Base-by-base conservation (phyloP, 2,797 vertebrate species). In the Gobio occitaniae region DNA sequence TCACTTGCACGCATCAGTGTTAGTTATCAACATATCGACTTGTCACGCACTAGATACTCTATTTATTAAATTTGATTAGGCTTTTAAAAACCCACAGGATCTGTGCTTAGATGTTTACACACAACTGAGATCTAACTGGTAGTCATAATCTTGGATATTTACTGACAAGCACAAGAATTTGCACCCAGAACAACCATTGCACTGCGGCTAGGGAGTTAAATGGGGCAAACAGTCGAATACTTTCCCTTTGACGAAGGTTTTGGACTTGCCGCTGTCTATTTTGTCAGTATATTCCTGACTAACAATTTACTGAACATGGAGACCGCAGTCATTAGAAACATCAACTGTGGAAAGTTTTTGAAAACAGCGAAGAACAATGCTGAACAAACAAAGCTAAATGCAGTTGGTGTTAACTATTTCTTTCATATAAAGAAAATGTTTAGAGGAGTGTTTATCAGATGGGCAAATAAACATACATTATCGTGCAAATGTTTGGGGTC, bases 221-320 rank as follows among this genome's bases (percentile, higher is more conserved):
- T 32, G 54, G 78, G 74, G 66, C 59, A 83, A 78, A 80, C 54
- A 36, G 82, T 68, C 32, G 84, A 89, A 90, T 90, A 88, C 85
- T 90, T 90, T 89, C 87, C 88, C 66, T 86, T 86, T 86, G 90
- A 88, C 86, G 38, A 85, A 65, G 36, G 78, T 86, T 87, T 83
- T 84, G 81, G 81, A 86, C 47, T 21, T 25, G 21, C 68, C 4
- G 44, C 41, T 66, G 59, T 61, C 52, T 17, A 36, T 84, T 82
- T 76, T 59, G 66, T 56, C 54, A 61, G 85, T 79, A 36, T 87
- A 78, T 87, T 29, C 83, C 59, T 71, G 83, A 72, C 79, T 19
- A 68, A 88, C 82, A 19, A 32, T 84, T 65, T 77, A 50, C 68
- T 78, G 56, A 86, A 80, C 66, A 86, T 70, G 69, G 68, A 87